Percentiles rank a stretch among this genome's conserved stretches.
Conservation (phyloP, 2,797 vertebrate genomes). For the Picus viridis region DNA sequence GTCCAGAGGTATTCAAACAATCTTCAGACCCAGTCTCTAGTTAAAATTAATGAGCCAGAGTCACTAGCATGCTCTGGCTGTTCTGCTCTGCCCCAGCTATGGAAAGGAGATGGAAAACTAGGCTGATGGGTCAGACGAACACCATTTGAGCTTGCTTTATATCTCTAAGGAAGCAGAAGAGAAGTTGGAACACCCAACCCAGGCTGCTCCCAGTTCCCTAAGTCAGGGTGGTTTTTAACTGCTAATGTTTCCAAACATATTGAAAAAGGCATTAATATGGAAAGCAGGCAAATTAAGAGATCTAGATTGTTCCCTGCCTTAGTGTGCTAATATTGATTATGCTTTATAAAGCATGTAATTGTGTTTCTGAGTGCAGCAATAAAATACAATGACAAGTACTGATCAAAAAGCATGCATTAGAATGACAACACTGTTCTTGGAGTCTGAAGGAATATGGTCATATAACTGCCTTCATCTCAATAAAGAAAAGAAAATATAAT, state of each 20-base stretch:
- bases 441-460: constrained; percentile 30
- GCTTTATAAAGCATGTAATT: constrained; percentile 32
- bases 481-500: neutral
- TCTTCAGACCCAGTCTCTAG: neutral
- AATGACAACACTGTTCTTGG: neutral
- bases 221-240: neutral
- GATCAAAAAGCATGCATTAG: constrained; percentile 15
- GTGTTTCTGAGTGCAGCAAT: constrained; percentile 12
- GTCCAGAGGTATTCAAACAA: constrained; percentile 20
- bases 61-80: neutral
- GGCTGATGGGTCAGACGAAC: neutral
- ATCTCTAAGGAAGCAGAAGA: neutral
- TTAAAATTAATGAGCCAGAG: constrained; percentile 45
- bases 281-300: constrained; percentile 21
- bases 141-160: neutral
- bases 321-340: constrained; percentile 31
- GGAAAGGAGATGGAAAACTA: neutral
- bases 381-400: constrained; percentile 30
- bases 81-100: neutral
- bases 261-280: constrained; percentile 15
- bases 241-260: constrained; percentile 5
- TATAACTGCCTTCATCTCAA: neutral
- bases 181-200: neutral
- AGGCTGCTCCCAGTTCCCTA: neutral
- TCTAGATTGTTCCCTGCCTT: neutral